Base-by-base conservation (phyloP, 2,113 vertebrate species). In the Scortum barcoo region DNA sequence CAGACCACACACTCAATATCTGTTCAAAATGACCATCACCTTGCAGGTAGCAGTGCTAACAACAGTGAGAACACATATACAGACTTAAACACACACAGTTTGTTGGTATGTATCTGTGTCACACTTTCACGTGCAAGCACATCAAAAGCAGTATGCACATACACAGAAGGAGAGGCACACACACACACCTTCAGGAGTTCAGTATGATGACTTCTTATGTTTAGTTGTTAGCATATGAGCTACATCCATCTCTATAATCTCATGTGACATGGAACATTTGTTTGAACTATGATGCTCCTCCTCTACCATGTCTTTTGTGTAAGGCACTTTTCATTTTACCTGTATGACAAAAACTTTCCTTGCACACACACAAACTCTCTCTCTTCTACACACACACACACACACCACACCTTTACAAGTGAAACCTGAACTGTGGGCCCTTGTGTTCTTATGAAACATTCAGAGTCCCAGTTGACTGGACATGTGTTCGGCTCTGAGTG, bases 361-460 rank as follows among this genome's bases (percentile, higher is more conserved):
- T 8, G 16, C 13, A 73, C n/a, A 75, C 63, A 62, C 36, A 50
- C 51, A 68, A 12, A 24, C 6, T 20, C 63, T 12, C 42, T 20
- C 1, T 17, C 24, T 48, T 12, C 30, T 11, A 16, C 54, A 40
- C 26, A 24, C 19, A 26, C 24, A 72, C 30, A 78, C 63, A 50
- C 4, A 65, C 7, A 19, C n/a, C 38, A 72, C 54, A 24, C 13
- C 72, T 36, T 53, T 17, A 72, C 5, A 51, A 14, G 20, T 75
- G 77, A 75, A 83, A 82, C 58, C 44, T 86, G 38, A 77, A 20
- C 83, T 33, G n/a, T 22, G n/a, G 2, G 63, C 24, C 16, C 36
- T 24, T 5, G 22, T 72, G 78, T 80, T 80, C 80, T 78, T 75
- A 86, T 93, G 62, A 91, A 93, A 92, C 74, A 91, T 92, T 91